phyloP scores from a whole-genome alignment of 2,888 invertebrate species.

The Polyommatus icarus region DNA sequence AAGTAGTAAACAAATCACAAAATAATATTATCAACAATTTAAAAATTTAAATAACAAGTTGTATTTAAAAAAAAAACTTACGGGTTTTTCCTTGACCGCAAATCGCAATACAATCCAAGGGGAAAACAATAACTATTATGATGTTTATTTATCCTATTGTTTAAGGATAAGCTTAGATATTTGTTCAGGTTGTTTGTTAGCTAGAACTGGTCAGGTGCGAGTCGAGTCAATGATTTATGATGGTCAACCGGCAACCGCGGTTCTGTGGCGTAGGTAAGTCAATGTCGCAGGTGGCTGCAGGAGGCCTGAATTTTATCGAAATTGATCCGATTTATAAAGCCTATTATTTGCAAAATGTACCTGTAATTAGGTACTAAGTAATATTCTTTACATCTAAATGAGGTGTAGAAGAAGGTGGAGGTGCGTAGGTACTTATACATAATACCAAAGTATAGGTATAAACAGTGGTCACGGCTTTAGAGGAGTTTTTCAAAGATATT shows the following conservation, averaged over 20 bases:
- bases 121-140: conserved; percentile 12
- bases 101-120: conserved; percentile 2
- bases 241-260: not conserved
- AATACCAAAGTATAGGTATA: no score
- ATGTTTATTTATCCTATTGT: conserved; percentile 26
- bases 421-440: no score
- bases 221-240: not conserved
- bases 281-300: no score
- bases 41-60: not conserved
- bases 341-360: no score
- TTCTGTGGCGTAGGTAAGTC: no score
- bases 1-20: not conserved
- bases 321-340: no score
- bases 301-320: no score
- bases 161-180: not conserved
- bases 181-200: conserved; percentile 18
- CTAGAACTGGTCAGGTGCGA: not conserved
- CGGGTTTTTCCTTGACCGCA: not conserved
- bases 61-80: not conserved
- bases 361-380: no score
- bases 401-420: no score
- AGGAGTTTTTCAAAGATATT: no score
- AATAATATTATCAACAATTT: not conserved
- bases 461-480: no score
- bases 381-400: no score